Evolutionary conservation across 1,140 invertebrate species (phyloP).

Genomic region (Leptinotarsa lineolata): DNA sequence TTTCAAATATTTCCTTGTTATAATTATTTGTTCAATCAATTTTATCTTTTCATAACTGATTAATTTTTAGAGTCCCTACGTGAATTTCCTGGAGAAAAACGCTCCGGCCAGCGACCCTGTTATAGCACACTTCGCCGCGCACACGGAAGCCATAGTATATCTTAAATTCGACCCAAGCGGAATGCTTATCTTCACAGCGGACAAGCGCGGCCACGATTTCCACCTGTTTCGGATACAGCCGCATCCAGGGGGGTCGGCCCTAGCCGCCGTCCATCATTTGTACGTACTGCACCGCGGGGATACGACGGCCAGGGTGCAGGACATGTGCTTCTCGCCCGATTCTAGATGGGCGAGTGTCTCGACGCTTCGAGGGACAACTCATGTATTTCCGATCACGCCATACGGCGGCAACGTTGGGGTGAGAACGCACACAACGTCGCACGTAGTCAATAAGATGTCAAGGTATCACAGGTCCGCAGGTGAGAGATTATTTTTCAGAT

Average conservation of each 20-base stretch:
- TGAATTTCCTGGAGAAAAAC: constrained; percentile 55
- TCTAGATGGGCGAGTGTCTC: constrained; percentile 95
- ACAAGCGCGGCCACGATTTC: constrained; percentile 93
- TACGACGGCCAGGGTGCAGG: constrained; percentile 82
- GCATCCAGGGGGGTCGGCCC: constrained; percentile 83
- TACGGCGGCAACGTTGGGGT: constrained; percentile 91
- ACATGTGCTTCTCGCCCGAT: constrained; percentile 88
- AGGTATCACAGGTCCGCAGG: constrained; percentile 93
- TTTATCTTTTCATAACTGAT: constrained; percentile 13
- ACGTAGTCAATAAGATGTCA: constrained; percentile 94
- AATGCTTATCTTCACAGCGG: constrained; percentile 88
- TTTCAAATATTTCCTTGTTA: too few relatives aligned
- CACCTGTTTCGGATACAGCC: constrained; percentile 94
- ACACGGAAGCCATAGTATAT: constrained; percentile 87
- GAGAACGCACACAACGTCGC: constrained; percentile 88
- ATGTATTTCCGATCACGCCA: constrained; percentile 96
- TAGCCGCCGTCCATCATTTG: constrained; percentile 93
- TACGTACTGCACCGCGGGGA: constrained; percentile 92
- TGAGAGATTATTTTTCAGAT: constrained; percentile 3
- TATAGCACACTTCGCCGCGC: constrained; percentile 93
- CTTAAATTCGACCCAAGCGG: constrained; percentile 93
- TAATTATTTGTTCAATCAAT: not conserved
- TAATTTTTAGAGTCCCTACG: constrained; percentile 37
- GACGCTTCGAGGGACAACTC: constrained; percentile 93
- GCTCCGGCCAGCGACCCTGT: constrained; percentile 63